Conservation (phyloP, 2,797 vertebrate species). For the Decapterus maruadsi region DNA sequence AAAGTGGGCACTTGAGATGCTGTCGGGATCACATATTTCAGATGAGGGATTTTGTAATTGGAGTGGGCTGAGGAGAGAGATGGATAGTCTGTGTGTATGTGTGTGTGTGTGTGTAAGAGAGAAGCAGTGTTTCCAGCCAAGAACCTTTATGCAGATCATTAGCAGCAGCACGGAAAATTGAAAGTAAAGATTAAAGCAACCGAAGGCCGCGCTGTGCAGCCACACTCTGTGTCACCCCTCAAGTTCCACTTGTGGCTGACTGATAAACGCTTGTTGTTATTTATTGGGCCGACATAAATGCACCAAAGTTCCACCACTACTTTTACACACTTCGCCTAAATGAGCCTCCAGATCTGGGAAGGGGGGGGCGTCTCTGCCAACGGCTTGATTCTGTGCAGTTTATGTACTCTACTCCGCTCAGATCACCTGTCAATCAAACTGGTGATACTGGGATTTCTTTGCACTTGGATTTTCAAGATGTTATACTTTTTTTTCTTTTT, state of each 20-base stretch:
- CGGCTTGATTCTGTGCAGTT: background rate
- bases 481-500: background rate
- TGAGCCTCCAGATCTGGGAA: no score
- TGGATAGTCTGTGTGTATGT: background rate
- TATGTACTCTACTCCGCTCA: background rate
- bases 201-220: background rate
- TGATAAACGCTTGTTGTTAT: background rate
- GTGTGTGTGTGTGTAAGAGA: background rate
- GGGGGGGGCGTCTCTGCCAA: background rate
- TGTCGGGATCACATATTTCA: slow-evolving; percentile 33
- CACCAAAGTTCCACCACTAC: no score
- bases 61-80: slow-evolving; percentile 20
- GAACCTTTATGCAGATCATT: slow-evolving; percentile 26
- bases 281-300: background rate
- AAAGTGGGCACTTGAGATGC: slow-evolving; percentile 45
- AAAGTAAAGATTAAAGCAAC: slow-evolving; percentile 24
- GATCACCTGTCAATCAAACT: background rate
- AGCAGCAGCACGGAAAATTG: slow-evolving; percentile 7
- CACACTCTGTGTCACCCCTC: background rate
- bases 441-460: background rate
- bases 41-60: slow-evolving; percentile 42
- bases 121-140: background rate
- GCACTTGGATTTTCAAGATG: background rate
- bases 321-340: background rate
- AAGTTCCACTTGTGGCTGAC: background rate